Base-by-base conservation (phyloP, 2,113 vertebrate genomes). In the Edolisoma coerulescens region DNA sequence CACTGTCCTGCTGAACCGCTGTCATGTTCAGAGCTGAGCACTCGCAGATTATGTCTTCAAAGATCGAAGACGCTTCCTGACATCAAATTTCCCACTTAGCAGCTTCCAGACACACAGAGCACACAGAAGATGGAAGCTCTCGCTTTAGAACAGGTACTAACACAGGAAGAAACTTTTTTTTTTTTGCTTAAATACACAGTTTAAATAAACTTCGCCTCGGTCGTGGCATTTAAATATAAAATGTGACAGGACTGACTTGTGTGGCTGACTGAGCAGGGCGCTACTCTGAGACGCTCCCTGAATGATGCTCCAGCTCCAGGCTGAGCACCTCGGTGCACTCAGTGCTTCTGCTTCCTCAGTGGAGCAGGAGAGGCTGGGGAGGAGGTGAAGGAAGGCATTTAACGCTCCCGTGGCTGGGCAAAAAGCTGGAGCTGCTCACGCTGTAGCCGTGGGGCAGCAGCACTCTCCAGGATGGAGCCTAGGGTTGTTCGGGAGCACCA, bases 401-500 rank as follows among this genome's bases (percentile, higher is more conserved):
- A 69, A 89, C 16, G 24, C 33, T 71, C 61, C 47, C 1, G 0
- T 22, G 91, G 49, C 52, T 6, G 8, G 8, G 27, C 22, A 35
- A 16, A 45, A 39, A n/a, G 27, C 73, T 39, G 1, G 37, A 84
- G 37, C 10, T 39, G 69, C 13, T 41, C 69, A 8, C 1, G 61
- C 47, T 24, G 44, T 5, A 49, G 57, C 32, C 45, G 1, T 0
- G 21, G 45, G 79, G 52, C 85, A 81, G 45, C 45, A 45, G 61
- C n/a, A 6, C 2, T 13, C 39, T 42, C 52, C 73, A n/a, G 64
- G 52, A 49, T 0, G 4, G 68, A 93, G 44, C 20, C 3, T 13
- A 1, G 27, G 11, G 16, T 0, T 35, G 13, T 7, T 28, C 0
- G 3, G 28, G 32, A 42, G 4, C 50, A 53, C 9, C 53, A 21